Evolutionary conservation across 1,140 invertebrate species (phyloP).

Genomic region (Drosophila chauvacae): DNA sequence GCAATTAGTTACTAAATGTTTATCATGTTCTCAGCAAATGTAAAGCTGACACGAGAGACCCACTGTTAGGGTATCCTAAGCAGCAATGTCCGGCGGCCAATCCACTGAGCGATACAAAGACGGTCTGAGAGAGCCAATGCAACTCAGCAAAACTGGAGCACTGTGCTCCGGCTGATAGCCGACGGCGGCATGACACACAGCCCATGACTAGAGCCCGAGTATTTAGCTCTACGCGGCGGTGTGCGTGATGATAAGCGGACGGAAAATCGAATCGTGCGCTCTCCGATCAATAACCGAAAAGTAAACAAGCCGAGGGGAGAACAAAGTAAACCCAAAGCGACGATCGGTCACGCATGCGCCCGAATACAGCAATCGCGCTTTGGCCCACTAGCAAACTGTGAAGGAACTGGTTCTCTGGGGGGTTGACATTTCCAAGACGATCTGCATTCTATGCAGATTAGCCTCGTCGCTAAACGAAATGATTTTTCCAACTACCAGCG

Average conservation of each 20-base stretch:
- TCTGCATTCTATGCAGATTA: constrained; percentile 61
- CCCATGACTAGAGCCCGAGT: constrained; percentile 10
- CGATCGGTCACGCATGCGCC: constrained; percentile 46
- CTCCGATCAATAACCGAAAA: constrained; percentile 47
- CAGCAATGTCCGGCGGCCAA: constrained; percentile 3
- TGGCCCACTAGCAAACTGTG: constrained; percentile 17
- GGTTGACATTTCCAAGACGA: constrained; percentile 47
- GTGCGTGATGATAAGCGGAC: constrained; percentile 44
- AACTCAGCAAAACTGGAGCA: constrained; percentile 41
- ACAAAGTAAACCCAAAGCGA: constrained; percentile 17
- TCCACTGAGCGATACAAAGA: constrained; percentile 10
- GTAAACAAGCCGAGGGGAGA: constrained; percentile 25
- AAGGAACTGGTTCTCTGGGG: constrained; percentile 23
- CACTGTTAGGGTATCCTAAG: constrained; percentile 8
- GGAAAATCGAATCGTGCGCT: constrained; percentile 39
- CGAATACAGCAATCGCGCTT: constrained; percentile 7
- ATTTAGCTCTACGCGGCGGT: constrained; percentile 6
- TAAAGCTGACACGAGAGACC: background rate
- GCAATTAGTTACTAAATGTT: background rate
- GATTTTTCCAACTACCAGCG: constrained; percentile 36
- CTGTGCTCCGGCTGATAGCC: constrained; percentile 36
- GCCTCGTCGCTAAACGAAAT: constrained; percentile 8
- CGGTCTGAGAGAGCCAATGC: constrained; percentile 20
- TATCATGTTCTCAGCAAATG: background rate
- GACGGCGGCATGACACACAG: constrained; percentile 47